Base-by-base conservation (phyloP, 2,797 vertebrate genomes). In the Nasua narica region DNA sequence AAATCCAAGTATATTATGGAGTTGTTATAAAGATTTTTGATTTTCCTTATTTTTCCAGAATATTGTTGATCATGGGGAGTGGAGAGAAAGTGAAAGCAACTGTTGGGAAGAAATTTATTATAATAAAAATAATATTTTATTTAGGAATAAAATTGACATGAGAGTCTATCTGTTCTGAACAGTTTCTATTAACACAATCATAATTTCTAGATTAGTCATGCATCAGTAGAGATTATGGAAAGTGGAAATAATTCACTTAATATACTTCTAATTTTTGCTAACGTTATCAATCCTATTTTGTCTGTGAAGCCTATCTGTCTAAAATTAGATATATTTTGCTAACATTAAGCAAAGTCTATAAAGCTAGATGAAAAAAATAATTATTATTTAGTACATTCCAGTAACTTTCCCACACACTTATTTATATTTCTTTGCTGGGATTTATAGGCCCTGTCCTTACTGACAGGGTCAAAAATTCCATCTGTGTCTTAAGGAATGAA, bases 51-150 rank as follows among this genome's bases (percentile, higher is more conserved):
- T 90, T 92, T 87, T 91, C 37, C 79, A 83, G 27, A 16, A 65
- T 46, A 4, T 88, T 98, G 97, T 97, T 93, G 87, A 97, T 97
- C 97, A 96, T 97, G 96, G 96, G 96, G 97, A 97, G 40, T 93
- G 18, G 85, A 95, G 95, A 98, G 96, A 97, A 98, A 98, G 95
- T 84, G 32, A 96, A 97, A 97, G 95, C 84, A 95, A 74, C 86
- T 95, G 32, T 95, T 95, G 77, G 93, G 56, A 90, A 94, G 54
- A 94, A 93, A 87, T 89, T 97, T 96, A 72, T 81, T 86, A 54
- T n/a, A 72, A 62, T 79, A 62, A 91, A 58, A 79, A 32, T 97
- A 88, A 29, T 97, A 89, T 87, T 98, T 98, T 90, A 90, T 95
- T 98, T 97, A 89, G 94, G 92, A 97, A 97, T 97, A 98, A 93